These are phyloP conservation scores for Austrolebias charrua DNA, from an alignment of 2,797 vertebrate genomes.

Conservation along the genomic window DNA sequence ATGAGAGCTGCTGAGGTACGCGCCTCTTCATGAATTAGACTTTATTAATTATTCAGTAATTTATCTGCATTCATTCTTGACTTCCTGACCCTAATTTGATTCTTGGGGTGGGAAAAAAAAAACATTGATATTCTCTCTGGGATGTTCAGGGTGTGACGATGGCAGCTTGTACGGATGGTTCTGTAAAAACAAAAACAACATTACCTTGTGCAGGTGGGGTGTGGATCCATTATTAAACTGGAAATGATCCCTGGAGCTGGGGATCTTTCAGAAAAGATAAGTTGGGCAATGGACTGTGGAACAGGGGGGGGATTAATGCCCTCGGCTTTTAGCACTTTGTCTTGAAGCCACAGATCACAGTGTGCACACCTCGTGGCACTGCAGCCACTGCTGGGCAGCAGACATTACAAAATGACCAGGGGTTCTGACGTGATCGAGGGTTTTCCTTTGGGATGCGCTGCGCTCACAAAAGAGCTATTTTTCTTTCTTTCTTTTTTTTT, in stretches of 20 bases:
- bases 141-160: slow-evolving; percentile 28
- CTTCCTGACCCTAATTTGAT: slow-evolving; percentile 37
- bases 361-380: slow-evolving; percentile 56
- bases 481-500: slow-evolving; percentile 49
- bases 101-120: slow-evolving; percentile 3
- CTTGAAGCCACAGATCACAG: slow-evolving; percentile 60
- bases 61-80: slow-evolving; percentile 54
- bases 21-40: slow-evolving; percentile 52
- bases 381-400: slow-evolving; percentile 61
- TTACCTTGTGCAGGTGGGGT: slow-evolving; percentile 67
- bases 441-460: slow-evolving; percentile 56
- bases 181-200: slow-evolving; percentile 68
- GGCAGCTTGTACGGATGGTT: slow-evolving; percentile 37
- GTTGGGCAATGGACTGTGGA: slow-evolving; percentile 53
- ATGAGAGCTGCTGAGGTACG: slow-evolving; percentile 53
- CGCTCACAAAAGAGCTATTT: slow-evolving; percentile 47
- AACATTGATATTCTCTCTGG: slow-evolving; percentile 36
- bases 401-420: slow-evolving; percentile 59
- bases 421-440: slow-evolving; percentile 62
- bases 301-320: slow-evolving; percentile 67
- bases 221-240: slow-evolving; percentile 68
- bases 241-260: slow-evolving; percentile 65
- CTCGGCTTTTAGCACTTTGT: slow-evolving; percentile 60
- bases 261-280: slow-evolving; percentile 66
- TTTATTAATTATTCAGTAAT: slow-evolving; percentile 62